Conservation (phyloP, 2,888 invertebrate genomes). For the Polydrusus pterygomalis region DNA sequence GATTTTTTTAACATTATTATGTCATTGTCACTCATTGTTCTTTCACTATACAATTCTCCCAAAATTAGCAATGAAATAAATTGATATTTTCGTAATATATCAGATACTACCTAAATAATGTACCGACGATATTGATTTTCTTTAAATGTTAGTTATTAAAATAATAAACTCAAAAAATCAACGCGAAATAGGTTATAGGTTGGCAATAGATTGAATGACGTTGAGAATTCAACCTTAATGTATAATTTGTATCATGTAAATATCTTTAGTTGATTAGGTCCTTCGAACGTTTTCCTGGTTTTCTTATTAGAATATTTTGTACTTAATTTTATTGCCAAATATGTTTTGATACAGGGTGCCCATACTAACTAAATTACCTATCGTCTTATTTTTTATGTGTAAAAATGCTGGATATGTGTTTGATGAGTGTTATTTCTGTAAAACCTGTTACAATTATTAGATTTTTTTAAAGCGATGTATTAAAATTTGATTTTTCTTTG, state of each 20-base stretch:
- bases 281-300: neutral
- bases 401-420: neutral
- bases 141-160: no score
- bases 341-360: conserved; percentile 15
- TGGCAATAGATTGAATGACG: no score
- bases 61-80: no score
- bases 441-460: neutral
- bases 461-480: neutral
- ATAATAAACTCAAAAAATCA: no score
- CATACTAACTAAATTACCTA: neutral
- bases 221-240: no score
- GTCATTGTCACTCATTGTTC: no score
- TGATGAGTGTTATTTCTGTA: neutral
- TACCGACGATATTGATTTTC: no score
- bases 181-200: no score
- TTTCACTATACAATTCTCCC: no score
- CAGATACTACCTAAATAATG: no score
- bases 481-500: neutral
- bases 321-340: conserved; percentile 13
- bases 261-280: neutral
- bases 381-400: neutral
- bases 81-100: no score
- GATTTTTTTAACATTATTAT: no score
- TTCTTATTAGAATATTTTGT: neutral
- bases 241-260: conserved; percentile 8